Evolutionary conservation across 2,113 vertebrate genomes (phyloP), one percentile per base, ranked within the genome.

Genomic region (Todiramphus saurophagus): DNA sequence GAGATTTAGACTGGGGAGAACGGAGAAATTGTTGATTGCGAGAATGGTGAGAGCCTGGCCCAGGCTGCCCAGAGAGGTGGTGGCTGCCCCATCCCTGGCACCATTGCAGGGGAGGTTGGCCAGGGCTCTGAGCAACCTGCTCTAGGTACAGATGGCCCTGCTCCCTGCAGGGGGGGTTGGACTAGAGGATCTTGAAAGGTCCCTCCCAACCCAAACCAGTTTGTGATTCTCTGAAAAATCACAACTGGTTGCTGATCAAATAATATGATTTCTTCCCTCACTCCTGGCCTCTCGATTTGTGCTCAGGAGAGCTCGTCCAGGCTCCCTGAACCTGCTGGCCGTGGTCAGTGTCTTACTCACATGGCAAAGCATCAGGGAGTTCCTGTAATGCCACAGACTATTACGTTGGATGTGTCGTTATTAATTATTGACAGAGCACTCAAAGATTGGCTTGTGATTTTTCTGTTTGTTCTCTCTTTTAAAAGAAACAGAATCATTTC

Each of bases 391-490:
- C 90, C 27, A 33, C 11, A 24, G 55, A 31, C 43, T 51, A 0
- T 55, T 56, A 18, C 0, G 1, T 66, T 77, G 41, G 64, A 50
- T 83, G 59, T 88, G 76, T 78, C 88, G 60, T 75, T 67, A 87
- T 75, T 86, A 92, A 90, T 92, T 87, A 93, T 87, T 90, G 88
- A 78, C 43, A 74, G 56, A 89, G 60, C 41, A 37, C 76, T 94
- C 69, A 31, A 50, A 20, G 8, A 16, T 13, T 39, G 21, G 56
- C 25, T 37, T 30, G 25, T 81, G 64, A n/a, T 39, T 24, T 41
- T 83, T 86, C 73, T 92, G 39, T 63, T 74, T 63, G 64, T 87
- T 60, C 31, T 44, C 88, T 74, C 85, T 88, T 80, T 69, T 37
- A 23, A n/a, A 46, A 51, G 24, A 78, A 72, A 83, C 75, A n/a